Percentiles rank a stretch among this genome's conserved stretches.
phyloP scores from a whole-genome alignment of 1,140 invertebrate genomes.

The Brachionus calyciflorus region DNA sequence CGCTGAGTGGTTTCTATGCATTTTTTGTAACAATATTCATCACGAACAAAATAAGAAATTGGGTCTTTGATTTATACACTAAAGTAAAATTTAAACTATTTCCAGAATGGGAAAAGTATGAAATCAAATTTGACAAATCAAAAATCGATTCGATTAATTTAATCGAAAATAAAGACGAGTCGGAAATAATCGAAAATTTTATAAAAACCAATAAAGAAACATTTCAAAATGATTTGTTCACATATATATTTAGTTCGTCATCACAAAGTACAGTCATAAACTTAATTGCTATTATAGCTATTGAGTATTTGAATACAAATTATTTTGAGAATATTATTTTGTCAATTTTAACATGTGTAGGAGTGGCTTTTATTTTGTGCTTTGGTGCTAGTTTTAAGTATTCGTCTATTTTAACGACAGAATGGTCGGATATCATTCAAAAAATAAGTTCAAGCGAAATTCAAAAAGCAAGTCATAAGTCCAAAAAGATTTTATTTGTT shows the following conservation, averaged over 20 bases:
- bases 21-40: conserved; percentile 24
- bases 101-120: conserved; percentile 27
- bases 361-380: conserved; percentile 21
- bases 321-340: conserved; percentile 1
- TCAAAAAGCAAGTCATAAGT: conserved; percentile 10
- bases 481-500: conserved; percentile 13
- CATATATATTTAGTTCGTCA: conserved; percentile 28
- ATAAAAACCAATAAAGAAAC: not conserved
- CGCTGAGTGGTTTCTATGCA: conserved; percentile 12
- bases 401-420: conserved; percentile 24
- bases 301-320: conserved; percentile 15
- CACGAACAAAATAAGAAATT: conserved; percentile 5
- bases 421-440: not conserved
- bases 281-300: conserved; percentile 8
- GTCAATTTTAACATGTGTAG: not conserved
- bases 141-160: not conserved
- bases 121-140: conserved; percentile 16
- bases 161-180: not conserved
- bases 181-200: conserved; percentile 7
- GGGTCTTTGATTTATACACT: not conserved
- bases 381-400: conserved; percentile 42
- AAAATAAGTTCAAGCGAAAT: not conserved
- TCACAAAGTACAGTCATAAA: conserved; percentile 30
- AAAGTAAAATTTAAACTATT: conserved; percentile 39
- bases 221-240: conserved; percentile 26